phyloP scores from a whole-genome alignment of 2,888 invertebrate species.

The Watsonalla binaria region DNA sequence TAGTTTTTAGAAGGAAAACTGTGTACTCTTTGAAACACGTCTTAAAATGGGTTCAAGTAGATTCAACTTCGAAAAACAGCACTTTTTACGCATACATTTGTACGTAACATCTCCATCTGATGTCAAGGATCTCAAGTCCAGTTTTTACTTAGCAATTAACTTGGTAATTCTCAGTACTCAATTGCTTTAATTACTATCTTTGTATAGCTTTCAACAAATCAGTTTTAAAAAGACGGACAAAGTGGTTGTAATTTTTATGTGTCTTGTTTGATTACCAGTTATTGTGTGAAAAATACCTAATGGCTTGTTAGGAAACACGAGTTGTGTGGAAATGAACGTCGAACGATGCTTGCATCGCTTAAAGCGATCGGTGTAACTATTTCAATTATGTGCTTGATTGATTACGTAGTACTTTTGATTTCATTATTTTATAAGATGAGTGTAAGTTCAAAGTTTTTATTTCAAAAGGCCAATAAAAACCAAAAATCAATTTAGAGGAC shows the following conservation, averaged over 20 bases:
- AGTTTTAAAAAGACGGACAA: slow-evolving; percentile 9
- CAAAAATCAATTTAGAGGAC: too few relatives aligned
- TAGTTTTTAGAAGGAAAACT: not conserved
- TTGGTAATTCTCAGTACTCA: slow-evolving; percentile 16
- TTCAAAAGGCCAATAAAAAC: too few relatives aligned
- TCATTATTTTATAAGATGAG: not conserved
- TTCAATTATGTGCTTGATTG: not conserved
- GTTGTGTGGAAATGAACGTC: not conserved
- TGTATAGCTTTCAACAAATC: slow-evolving; percentile 19
- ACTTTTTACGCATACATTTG: not conserved
- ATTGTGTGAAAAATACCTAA: not conserved
- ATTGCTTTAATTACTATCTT: slow-evolving; percentile 26
- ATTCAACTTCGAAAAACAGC: not conserved
- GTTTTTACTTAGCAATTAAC: slow-evolving; percentile 1
- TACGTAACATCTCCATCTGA: not conserved
- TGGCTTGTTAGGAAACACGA: not conserved
- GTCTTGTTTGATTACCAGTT: slow-evolving; percentile 10
- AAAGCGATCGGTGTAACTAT: not conserved
- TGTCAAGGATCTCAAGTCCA: slow-evolving; percentile 3
- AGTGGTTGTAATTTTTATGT: slow-evolving; percentile 6
- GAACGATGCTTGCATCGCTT: not conserved
- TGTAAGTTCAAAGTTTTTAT: not conserved
- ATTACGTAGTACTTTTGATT: not conserved
- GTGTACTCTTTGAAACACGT: not conserved
- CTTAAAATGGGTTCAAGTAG: not conserved